These are phyloP conservation scores for Mantis religiosa DNA, from an alignment of 2,888 invertebrate species.

Conservation along the genomic window DNA sequence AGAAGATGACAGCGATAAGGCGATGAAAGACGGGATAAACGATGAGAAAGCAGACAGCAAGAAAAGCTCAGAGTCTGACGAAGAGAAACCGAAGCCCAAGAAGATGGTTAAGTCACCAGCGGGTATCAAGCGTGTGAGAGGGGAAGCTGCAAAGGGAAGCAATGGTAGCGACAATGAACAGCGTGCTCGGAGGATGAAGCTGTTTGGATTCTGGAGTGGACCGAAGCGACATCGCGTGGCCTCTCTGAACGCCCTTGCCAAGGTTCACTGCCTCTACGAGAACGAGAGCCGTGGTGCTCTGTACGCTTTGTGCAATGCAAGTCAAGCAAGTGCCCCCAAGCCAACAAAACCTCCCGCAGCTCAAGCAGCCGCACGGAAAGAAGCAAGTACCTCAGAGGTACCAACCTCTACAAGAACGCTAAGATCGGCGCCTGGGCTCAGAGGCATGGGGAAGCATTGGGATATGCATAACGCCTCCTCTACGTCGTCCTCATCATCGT, in stretches of 20 bases:
- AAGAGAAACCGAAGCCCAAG: background rate
- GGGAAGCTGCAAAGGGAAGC: slow-evolving; percentile 48
- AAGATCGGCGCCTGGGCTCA: slow-evolving; percentile 68
- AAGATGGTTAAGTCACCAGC: background rate
- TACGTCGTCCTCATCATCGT: slow-evolving; percentile 39
- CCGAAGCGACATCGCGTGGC: slow-evolving; percentile 83
- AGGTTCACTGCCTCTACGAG: slow-evolving; percentile 87
- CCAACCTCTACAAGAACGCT: slow-evolving; percentile 50
- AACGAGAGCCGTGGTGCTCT: slow-evolving; percentile 60
- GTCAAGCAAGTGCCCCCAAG: slow-evolving; percentile 34
- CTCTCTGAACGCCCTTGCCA: slow-evolving; percentile 81
- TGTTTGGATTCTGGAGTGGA: slow-evolving; percentile 68
- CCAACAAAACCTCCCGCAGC: slow-evolving; percentile 15
- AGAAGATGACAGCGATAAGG: background rate
- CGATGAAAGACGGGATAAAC: background rate
- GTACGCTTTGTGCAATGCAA: slow-evolving; percentile 27
- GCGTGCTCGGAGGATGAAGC: slow-evolving; percentile 49
- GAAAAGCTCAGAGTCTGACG: background rate
- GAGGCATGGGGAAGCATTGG: slow-evolving; percentile 79
- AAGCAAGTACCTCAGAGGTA: slow-evolving; percentile 26
- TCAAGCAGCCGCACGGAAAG: slow-evolving; percentile 29
- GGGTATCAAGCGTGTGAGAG: slow-evolving; percentile 35
- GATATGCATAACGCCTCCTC: slow-evolving; percentile 70
- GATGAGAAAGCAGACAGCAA: background rate
- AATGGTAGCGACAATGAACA: slow-evolving; percentile 25